These are phyloP conservation scores for Dexiosoma caninum DNA, from an alignment of 2,888 invertebrate species.

Conservation along the genomic window DNA sequence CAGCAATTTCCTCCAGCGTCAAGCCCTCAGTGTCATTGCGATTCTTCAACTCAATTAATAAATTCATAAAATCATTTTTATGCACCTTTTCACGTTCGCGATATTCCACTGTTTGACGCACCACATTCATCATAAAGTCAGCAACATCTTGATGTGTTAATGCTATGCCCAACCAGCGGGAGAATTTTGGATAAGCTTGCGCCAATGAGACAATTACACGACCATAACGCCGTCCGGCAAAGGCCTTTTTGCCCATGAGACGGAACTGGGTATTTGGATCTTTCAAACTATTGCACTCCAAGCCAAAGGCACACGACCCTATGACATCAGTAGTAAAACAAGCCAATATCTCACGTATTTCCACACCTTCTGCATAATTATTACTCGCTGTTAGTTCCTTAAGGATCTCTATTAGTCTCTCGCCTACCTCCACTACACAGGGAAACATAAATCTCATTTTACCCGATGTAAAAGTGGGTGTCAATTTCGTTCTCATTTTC, in stretches of 20 bases:
- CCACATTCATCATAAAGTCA: slow-evolving; percentile 71
- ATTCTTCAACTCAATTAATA: slow-evolving; percentile 78
- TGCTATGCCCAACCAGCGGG: slow-evolving; percentile 67
- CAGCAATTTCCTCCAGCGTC: slow-evolving; percentile 78
- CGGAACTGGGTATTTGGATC: slow-evolving; percentile 76
- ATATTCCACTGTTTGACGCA: slow-evolving; percentile 75
- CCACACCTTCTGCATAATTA: slow-evolving; percentile 63
- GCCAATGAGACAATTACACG: slow-evolving; percentile 64
- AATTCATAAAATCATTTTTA: slow-evolving; percentile 79
- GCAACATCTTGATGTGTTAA: slow-evolving; percentile 67
- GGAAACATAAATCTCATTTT: slow-evolving; percentile 79
- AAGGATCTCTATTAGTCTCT: slow-evolving; percentile 69
- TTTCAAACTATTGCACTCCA: slow-evolving; percentile 78
- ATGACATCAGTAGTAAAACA: slow-evolving; percentile 80
- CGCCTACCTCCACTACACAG: slow-evolving; percentile 73
- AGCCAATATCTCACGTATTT: slow-evolving; percentile 77
- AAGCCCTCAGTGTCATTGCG: slow-evolving; percentile 68
- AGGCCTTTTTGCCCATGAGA: slow-evolving; percentile 68
- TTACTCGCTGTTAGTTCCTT: slow-evolving; percentile 58
- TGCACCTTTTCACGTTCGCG: slow-evolving; percentile 73
- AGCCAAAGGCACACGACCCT: slow-evolving; percentile 78
- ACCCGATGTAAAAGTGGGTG: slow-evolving; percentile 79
- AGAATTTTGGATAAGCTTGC: slow-evolving; percentile 67
- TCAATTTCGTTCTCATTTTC: slow-evolving; percentile 77
- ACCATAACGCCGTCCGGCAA: slow-evolving; percentile 66